Evolutionary conservation across 2,797 vertebrate species (phyloP).

Genomic region (Halcyon badia): DNA sequence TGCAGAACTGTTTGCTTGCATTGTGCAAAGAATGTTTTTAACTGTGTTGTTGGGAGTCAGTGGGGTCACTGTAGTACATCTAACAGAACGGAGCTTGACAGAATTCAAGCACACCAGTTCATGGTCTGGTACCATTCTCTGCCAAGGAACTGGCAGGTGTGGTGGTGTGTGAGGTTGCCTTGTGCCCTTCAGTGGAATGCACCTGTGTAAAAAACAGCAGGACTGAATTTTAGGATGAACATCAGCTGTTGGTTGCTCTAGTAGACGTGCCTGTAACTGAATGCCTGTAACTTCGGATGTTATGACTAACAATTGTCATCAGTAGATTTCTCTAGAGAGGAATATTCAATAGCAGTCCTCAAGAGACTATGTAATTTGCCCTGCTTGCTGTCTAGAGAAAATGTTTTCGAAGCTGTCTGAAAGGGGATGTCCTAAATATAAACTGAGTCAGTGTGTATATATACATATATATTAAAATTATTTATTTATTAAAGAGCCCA

Average conservation of each 20-base stretch:
- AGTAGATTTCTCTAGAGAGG: neutral
- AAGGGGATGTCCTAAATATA: neutral
- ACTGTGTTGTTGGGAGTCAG: neutral
- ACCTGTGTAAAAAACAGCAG: fast-evolving
- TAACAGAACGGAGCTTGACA: neutral
- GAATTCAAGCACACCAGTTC: neutral
- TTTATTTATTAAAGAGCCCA: neutral
- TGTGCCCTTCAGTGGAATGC: neutral
- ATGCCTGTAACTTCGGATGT: neutral
- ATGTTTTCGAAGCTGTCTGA: neutral
- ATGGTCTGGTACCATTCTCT: neutral
- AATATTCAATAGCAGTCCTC: neutral
- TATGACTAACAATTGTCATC: neutral
- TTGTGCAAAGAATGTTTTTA: neutral
- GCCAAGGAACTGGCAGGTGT: neutral
- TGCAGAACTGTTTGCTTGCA: neutral
- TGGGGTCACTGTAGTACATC: neutral
- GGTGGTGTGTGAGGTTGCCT: neutral
- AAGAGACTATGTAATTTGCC: neutral
- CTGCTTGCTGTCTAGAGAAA: neutral
- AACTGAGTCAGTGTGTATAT: neutral
- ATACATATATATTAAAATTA: neutral
- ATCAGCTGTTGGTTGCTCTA: neutral
- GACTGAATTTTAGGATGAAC: neutral
- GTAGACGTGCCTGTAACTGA: neutral